These are phyloP conservation scores for Paradoxurus hermaphroditus DNA, from an alignment of 2,113 vertebrate genomes.

Conservation along the genomic window DNA sequence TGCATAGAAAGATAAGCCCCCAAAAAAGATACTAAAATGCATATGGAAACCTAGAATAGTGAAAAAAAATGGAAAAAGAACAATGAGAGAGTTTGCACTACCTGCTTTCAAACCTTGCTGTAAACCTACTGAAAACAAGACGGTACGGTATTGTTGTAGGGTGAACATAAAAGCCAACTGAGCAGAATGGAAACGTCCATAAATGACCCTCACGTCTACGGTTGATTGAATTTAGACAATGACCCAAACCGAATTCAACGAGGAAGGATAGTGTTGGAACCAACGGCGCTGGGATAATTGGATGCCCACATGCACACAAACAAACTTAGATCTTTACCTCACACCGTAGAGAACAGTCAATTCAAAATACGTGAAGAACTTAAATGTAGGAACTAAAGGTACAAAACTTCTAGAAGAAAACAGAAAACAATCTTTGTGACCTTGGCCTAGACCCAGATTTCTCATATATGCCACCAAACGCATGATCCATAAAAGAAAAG, in stretches of 20 bases:
- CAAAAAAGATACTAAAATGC: too few species aligned
- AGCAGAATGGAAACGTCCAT: too few species aligned
- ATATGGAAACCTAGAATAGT: background rate
- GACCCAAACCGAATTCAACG: too few species aligned
- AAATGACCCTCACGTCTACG: accelerated
- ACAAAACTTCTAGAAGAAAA: background rate
- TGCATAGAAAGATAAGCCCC: too few species aligned
- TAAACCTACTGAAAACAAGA: too few species aligned
- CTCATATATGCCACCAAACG: background rate
- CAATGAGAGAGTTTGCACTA: background rate
- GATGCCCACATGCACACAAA: background rate
- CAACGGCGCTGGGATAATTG: accelerated
- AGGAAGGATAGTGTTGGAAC: background rate
- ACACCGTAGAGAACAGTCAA: too few species aligned
- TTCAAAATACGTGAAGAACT: background rate
- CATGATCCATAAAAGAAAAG: background rate
- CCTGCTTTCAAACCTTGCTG: background rate
- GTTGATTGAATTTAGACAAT: background rate
- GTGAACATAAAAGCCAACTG: too few species aligned
- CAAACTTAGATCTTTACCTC: background rate
- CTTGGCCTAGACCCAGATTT: background rate
- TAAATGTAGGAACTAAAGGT: background rate
- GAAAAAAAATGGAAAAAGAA: background rate
- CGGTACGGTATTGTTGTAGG: too few species aligned
- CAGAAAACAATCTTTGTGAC: background rate